Percentiles rank a stretch among this genome's conserved stretches.
These are phyloP conservation scores for Drosophila lacteicornis DNA, from an alignment of 1,140 invertebrate species.

Conservation along the genomic window DNA sequence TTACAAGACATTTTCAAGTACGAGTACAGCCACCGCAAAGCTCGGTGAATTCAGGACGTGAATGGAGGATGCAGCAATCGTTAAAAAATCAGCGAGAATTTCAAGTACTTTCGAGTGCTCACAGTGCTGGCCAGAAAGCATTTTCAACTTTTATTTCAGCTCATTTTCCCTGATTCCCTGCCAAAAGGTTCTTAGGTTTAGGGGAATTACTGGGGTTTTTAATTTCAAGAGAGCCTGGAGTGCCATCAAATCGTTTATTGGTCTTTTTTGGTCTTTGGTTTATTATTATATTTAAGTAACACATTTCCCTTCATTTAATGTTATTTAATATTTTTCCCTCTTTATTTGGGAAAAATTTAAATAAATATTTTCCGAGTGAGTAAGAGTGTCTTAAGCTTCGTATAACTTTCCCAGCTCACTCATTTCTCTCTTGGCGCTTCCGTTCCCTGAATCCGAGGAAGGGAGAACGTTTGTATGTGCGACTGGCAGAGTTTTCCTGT, in stretches of 20 bases:
- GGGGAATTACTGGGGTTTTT: too few species aligned
- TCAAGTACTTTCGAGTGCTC: constrained; percentile 37
- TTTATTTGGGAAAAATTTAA: background rate
- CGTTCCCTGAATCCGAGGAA: background rate
- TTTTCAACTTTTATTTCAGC: constrained; percentile 29
- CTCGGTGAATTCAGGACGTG: constrained; percentile 14
- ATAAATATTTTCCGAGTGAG: background rate
- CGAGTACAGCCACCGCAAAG: constrained; percentile 3
- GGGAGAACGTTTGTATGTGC: background rate
- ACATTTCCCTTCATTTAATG: too few species aligned
- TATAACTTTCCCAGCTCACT: constrained; percentile 3
- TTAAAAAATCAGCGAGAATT: constrained; percentile 59
- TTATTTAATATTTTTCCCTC: too few species aligned
- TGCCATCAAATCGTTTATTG: too few species aligned
- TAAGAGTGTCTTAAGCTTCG: constrained; percentile 3
- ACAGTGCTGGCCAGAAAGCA: constrained; percentile 8
- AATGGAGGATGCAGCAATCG: constrained; percentile 34
- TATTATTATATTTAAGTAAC: too few species aligned
- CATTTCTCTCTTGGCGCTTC: background rate
- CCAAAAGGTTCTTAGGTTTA: background rate
- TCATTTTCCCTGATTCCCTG: background rate
- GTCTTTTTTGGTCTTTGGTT: too few species aligned
- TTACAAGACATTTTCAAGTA: constrained; percentile 53
- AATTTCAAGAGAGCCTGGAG: too few species aligned
- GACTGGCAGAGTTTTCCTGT: constrained; percentile 19